Base-by-base conservation (phyloP, 2,888 invertebrate genomes). In the Drosophila tripunctata region DNA sequence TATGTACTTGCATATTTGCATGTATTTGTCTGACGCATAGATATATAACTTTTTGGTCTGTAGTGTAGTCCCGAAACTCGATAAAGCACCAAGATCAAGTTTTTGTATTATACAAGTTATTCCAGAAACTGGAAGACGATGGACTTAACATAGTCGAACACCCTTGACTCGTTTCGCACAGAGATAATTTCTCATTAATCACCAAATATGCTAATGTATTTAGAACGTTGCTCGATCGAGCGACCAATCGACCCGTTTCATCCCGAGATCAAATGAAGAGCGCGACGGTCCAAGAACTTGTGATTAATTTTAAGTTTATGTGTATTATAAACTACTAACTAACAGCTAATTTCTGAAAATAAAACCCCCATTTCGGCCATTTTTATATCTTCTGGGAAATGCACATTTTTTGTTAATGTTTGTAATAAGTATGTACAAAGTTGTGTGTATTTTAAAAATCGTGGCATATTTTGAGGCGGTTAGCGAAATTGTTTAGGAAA, bases 391-490 rank as follows among this genome's bases (percentile, higher is more conserved):
- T n/a, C n/a, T n/a, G n/a, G n/a, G n/a, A n/a, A n/a, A n/a, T n/a
- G n/a, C n/a, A n/a, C n/a, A n/a, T n/a, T n/a, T n/a, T n/a, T n/a
- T n/a, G n/a, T n/a, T n/a, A n/a, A n/a, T n/a, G n/a, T n/a, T n/a
- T n/a, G n/a, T 22, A 7, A 6, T 22, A n/a, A 10, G 10, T 19
- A 15, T 12, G 4, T n/a, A n/a, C 12, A 14, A 17, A 22, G n/a
- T 17, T 33, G 1, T 14, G 8, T 24, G 5, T 7, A 1, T n/a
- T 1, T 1, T n/a, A 19, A 38, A 31, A 47, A 43, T 8, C 10
- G 12, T 47, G 14, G 75, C 75, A 75, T 72, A 72, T 55, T 75
- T 72, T 75, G 14, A 55, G 71, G 71, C 75, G 45, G 14, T 1
- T 0, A 2, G 2, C 35, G 30, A 61, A 61, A 61, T 47, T 51